Evolutionary conservation across 2,113 vertebrate genomes (phyloP).

Genomic region (Ochotona curzoniae): DNA sequence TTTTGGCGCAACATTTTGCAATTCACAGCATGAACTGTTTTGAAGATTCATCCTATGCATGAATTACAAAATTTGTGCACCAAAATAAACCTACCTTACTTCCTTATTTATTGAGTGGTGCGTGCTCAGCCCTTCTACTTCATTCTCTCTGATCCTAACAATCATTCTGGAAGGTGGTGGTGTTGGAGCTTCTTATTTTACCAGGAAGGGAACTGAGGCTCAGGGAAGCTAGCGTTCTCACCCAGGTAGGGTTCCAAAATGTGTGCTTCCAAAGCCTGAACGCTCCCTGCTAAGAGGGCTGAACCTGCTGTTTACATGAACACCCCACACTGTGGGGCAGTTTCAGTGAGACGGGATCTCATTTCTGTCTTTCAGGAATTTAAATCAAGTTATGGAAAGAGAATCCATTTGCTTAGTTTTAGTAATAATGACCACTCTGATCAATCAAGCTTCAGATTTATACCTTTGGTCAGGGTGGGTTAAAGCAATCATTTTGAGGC

Average conservation of each 20-base stretch:
- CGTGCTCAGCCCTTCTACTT: not conserved
- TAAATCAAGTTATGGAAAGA: not conserved
- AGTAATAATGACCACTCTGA: not conserved
- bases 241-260: constrained; percentile 1
- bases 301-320: not conserved
- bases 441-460: not conserved
- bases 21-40: no score
- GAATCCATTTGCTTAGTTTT: constrained; percentile 19
- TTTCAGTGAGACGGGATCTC: not conserved
- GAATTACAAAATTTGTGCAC: no score
- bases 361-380: not conserved
- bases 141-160: not conserved
- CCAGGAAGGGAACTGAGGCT: constrained; percentile 18
- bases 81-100: no score
- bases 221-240: not conserved
- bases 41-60: no score
- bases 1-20: no score
- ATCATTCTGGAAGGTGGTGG: not conserved
- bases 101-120: no score
- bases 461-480: not conserved
- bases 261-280: not conserved
- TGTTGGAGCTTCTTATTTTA: constrained; percentile 8
- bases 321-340: not conserved
- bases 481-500: not conserved
- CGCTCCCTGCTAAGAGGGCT: not conserved